Conservation (phyloP, 1,140 invertebrate species). For the Paralvinella palmiformis region DNA sequence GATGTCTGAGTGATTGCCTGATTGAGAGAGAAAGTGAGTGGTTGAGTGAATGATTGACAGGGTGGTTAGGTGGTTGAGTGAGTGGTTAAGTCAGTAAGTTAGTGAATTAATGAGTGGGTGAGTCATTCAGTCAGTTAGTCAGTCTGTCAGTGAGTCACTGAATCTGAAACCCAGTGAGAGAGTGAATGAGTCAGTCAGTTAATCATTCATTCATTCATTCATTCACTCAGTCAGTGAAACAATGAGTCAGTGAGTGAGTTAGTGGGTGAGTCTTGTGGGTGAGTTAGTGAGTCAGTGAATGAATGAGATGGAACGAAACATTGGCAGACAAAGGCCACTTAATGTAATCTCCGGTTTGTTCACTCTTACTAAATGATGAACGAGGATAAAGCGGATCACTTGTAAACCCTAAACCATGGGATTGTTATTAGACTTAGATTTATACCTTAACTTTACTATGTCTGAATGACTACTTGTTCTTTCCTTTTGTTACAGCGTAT, state of each 20-base stretch:
- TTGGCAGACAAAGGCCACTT: neutral
- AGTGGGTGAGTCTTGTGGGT: slow-evolving; percentile 2
- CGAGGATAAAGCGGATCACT: neutral
- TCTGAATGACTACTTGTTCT: neutral
- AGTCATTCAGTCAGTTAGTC: too few relatives aligned
- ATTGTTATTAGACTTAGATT: neutral
- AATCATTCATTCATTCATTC: too few relatives aligned
- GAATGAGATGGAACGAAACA: neutral
- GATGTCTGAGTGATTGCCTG: too few relatives aligned
- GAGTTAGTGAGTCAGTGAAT: neutral
- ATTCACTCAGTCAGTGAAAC: neutral
- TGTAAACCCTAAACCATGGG: neutral
- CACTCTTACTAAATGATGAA: neutral
- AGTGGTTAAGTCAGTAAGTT: too few relatives aligned
- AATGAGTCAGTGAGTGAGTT: neutral
- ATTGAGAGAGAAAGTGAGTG: too few relatives aligned
- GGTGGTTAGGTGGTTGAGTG: too few relatives aligned
- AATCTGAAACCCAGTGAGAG: too few relatives aligned
- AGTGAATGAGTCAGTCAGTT: neutral
- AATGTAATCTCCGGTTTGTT: neutral
- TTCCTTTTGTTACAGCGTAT: neutral
- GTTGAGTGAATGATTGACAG: too few relatives aligned
- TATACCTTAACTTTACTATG: neutral
- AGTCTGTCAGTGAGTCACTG: too few relatives aligned
- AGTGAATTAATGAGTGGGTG: too few relatives aligned